These are phyloP conservation scores for Laothoe populi DNA, from an alignment of 2,888 invertebrate species.

Conservation along the genomic window DNA sequence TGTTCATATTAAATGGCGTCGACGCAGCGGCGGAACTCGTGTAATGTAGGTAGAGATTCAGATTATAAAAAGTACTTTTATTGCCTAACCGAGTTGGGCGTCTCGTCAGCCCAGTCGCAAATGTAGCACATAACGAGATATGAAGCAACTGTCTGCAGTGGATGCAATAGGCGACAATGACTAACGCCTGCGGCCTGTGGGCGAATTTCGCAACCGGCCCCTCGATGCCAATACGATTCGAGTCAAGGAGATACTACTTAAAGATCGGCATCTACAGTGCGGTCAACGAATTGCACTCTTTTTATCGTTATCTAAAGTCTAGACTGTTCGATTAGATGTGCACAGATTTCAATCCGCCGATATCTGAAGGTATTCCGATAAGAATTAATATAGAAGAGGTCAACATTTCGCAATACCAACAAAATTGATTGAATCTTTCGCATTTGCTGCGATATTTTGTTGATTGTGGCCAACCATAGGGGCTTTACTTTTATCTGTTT, in stretches of 20 bases:
- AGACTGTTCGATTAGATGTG: slow-evolving; percentile 48
- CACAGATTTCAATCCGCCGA: slow-evolving; percentile 36
- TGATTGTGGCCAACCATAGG: neutral
- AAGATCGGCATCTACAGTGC: slow-evolving; percentile 66
- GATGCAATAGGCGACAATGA: slow-evolving; percentile 76
- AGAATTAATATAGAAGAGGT: neutral
- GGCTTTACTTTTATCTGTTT: slow-evolving; percentile 15
- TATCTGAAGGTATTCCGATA: slow-evolving; percentile 14
- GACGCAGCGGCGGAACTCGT: neutral
- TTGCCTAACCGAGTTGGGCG: slow-evolving; percentile 25
- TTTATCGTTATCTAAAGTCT: slow-evolving; percentile 55
- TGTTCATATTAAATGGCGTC: neutral
- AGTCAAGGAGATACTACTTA: slow-evolving; percentile 69
- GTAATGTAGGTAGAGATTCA: neutral
- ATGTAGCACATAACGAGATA: slow-evolving; percentile 41
- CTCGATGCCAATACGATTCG: slow-evolving; percentile 68
- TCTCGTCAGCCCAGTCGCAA: slow-evolving; percentile 31
- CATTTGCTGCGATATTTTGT: neutral
- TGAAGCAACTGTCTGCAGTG: slow-evolving; percentile 50
- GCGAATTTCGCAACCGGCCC: slow-evolving; percentile 70
- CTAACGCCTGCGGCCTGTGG: slow-evolving; percentile 63
- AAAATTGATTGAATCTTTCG: slow-evolving; percentile 1
- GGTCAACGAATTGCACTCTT: slow-evolving; percentile 62
- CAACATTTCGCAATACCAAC: slow-evolving; percentile 16
- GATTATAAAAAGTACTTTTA: neutral